Percentiles rank a stretch among this genome's conserved stretches.
Conservation (phyloP, 2,888 invertebrate species). For the Metacarcinus magister region DNA sequence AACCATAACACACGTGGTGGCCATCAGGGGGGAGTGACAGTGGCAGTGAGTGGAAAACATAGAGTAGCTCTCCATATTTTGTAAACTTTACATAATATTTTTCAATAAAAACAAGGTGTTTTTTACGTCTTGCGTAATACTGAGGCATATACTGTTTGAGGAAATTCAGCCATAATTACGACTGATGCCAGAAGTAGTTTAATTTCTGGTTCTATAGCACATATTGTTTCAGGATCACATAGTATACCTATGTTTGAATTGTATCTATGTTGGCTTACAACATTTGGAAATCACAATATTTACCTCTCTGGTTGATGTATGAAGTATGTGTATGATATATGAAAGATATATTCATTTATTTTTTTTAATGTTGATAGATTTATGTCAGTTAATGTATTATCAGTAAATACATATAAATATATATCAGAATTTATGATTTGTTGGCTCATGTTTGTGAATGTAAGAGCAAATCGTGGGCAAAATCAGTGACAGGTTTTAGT, state of each 20-base stretch:
- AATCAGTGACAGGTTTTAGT: neutral
- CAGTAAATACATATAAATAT: neutral
- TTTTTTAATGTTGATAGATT: conserved; percentile 49
- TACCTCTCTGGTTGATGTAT: conserved; percentile 47
- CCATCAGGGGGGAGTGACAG: conserved; percentile 58
- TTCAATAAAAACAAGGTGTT: neutral
- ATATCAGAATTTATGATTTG: conserved; percentile 18
- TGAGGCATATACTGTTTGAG: neutral
- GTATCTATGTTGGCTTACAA: neutral
- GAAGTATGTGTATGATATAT: conserved; percentile 47
- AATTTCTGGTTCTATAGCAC: neutral
- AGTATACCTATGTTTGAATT: conserved; percentile 12
- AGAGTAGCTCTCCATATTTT: conserved; percentile 50
- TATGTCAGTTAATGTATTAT: conserved; percentile 40
- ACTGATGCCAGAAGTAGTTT: neutral
- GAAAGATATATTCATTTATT: conserved; percentile 54
- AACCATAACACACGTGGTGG: conserved; percentile 72
- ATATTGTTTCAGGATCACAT: conserved; percentile 27
- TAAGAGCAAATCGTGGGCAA: neutral
- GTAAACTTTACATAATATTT: conserved; percentile 38
- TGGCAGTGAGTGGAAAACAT: conserved; percentile 38
- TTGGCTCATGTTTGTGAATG: neutral
- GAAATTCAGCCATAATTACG: neutral
- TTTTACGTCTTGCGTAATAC: conserved; percentile 3
- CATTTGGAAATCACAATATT: conserved; percentile 51